Conservation (phyloP, 2,797 vertebrate genomes). For the Esox lucius region DNA sequence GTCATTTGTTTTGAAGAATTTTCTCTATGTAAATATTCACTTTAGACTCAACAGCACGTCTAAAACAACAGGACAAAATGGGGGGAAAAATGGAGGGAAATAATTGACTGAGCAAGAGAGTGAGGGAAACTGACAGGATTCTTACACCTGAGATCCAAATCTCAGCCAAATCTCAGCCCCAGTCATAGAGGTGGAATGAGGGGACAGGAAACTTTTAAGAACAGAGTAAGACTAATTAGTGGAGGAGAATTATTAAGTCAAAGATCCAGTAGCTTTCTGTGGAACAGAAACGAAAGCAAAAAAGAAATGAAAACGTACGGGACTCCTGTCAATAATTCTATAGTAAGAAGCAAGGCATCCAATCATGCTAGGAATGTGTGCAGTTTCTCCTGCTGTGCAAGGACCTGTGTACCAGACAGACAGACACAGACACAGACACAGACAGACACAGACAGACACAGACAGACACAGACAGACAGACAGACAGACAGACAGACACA, state of each 20-base stretch:
- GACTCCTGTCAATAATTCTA: neutral
- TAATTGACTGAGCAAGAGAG: constrained; percentile 13
- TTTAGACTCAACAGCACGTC: constrained; percentile 22
- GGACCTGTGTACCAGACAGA: neutral
- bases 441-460: neutral
- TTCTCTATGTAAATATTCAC: constrained; percentile 36
- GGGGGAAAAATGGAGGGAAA: neutral
- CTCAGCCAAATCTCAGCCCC: neutral
- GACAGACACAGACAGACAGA: no score
- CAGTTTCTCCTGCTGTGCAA: neutral
- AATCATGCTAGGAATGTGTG: neutral
- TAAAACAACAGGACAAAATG: no score
- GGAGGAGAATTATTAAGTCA: neutral
- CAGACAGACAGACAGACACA: no score
- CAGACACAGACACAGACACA: no score
- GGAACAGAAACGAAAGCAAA: neutral
- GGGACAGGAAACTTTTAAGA: neutral
- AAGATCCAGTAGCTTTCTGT: neutral
- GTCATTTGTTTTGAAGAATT: neutral
- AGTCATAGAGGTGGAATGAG: neutral
- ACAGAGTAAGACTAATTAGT: neutral
- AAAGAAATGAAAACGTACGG: neutral
- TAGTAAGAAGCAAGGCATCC: neutral
- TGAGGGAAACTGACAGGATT: no score
- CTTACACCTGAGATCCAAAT: neutral